phyloP scores from a whole-genome alignment of 2,113 vertebrate genomes.

The Fulmarus glacialis region DNA sequence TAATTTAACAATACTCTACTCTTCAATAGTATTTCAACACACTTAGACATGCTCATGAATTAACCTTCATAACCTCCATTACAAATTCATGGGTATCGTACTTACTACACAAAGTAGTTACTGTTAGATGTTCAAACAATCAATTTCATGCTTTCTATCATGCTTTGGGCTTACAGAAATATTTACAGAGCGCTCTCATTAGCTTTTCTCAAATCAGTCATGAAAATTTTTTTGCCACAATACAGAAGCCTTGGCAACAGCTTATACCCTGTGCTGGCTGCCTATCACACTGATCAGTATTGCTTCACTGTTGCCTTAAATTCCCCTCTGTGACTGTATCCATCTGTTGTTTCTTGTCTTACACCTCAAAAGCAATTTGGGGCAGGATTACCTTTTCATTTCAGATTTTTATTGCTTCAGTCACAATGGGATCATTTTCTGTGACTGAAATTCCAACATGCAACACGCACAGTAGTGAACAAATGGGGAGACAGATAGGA shows the following conservation, averaged over 20 bases:
- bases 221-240: neutral
- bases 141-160: constrained; percentile 30
- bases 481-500: neutral
- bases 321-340: neutral
- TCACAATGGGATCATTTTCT: neutral
- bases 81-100: neutral
- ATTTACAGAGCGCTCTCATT: constrained; percentile 49
- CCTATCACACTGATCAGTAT: neutral
- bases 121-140: constrained; percentile 54
- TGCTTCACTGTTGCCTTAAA: neutral
- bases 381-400: constrained; percentile 31
- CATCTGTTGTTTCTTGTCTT: constrained; percentile 30
- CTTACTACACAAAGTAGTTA: constrained; percentile 32
- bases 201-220: constrained; percentile 24
- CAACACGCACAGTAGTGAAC: neutral
- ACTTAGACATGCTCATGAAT: constrained; percentile 48
- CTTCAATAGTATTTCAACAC: constrained; percentile 18
- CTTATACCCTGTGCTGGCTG: neutral
- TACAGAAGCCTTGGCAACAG: constrained; percentile 2
- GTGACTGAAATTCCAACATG: neutral
- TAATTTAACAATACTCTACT: constrained; percentile 13
- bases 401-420: constrained; percentile 14
- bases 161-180: constrained; percentile 54
- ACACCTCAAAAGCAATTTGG: constrained; percentile 21
- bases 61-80: constrained; percentile 55